These are phyloP conservation scores for Penaeus indicus DNA, from an alignment of 1,140 invertebrate species.

Conservation along the genomic window DNA sequence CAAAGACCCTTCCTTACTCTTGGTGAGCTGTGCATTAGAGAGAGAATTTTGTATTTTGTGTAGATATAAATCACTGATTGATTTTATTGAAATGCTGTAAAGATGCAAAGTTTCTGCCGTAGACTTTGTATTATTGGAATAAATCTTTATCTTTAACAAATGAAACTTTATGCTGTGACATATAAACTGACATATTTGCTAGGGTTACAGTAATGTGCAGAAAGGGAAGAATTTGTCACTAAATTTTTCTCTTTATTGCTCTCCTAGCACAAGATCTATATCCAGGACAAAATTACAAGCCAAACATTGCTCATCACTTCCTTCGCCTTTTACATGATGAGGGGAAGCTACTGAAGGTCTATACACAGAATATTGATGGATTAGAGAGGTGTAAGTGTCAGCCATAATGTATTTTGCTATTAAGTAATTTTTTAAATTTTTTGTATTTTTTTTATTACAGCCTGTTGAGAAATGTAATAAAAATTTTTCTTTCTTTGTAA, in stretches of 20 bases:
- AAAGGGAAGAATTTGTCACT: conserved; percentile 70
- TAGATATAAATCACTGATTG: conserved; percentile 25
- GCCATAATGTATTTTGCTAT: too few species aligned
- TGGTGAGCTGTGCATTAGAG: conserved; percentile 68
- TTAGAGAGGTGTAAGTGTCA: conserved; percentile 77
- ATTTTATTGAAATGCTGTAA: too few species aligned
- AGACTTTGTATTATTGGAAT: background rate
- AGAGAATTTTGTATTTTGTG: background rate
- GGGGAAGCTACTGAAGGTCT: conserved; percentile 83
- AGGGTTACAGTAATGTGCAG: conserved; percentile 88
- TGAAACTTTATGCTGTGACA: background rate
- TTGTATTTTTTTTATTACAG: too few species aligned
- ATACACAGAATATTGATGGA: conserved; percentile 95
- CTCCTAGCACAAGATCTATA: conserved; percentile 84
- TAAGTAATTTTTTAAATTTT: too few species aligned
- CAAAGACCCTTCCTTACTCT: conserved; percentile 88
- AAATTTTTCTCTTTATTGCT: conserved; percentile 18
- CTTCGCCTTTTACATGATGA: conserved; percentile 84
- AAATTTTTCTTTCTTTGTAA: too few species aligned
- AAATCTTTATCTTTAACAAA: background rate
- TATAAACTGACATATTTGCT: conserved; percentile 69
- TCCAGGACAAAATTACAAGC: conserved; percentile 82
- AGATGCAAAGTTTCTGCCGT: too few species aligned
- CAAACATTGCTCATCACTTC: conserved; percentile 87
- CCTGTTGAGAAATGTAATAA: too few species aligned